These are phyloP conservation scores for Dorcus hopei DNA, from an alignment of 2,888 invertebrate species.

Conservation along the genomic window DNA sequence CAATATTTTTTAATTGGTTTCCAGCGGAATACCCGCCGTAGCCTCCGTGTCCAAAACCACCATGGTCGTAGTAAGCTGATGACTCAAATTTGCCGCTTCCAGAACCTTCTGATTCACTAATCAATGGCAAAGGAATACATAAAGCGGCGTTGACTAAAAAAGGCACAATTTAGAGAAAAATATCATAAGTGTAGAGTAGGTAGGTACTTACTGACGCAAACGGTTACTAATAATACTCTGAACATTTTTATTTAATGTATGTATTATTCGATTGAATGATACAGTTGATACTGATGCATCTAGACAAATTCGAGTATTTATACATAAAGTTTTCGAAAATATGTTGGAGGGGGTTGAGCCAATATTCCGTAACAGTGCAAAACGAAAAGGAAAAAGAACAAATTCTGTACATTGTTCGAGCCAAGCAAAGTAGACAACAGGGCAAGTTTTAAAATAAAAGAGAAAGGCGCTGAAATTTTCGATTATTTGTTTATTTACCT, in stretches of 20 bases:
- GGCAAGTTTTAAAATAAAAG: too few species aligned
- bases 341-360: background rate
- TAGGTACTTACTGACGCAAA: background rate
- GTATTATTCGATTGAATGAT: background rate
- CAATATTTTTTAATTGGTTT: slow-evolving; percentile 6
- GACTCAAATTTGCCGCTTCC: slow-evolving; percentile 22
- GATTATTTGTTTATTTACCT: too few species aligned
- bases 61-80: background rate
- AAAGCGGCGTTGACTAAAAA: background rate
- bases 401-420: too few species aligned
- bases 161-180: background rate
- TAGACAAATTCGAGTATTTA: background rate
- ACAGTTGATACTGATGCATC: background rate
- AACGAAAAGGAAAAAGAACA: background rate
- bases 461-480: too few species aligned
- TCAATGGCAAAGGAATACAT: background rate
- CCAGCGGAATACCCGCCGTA: slow-evolving; percentile 2
- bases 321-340: background rate
- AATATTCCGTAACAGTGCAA: background rate
- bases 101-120: slow-evolving; percentile 16
- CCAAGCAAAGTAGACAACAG: too few species aligned
- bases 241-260: background rate
- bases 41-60: background rate
- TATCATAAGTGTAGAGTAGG: background rate
- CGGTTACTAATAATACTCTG: background rate